Conservation (phyloP, 1,140 invertebrate genomes). For the Chelonus insularis region DNA sequence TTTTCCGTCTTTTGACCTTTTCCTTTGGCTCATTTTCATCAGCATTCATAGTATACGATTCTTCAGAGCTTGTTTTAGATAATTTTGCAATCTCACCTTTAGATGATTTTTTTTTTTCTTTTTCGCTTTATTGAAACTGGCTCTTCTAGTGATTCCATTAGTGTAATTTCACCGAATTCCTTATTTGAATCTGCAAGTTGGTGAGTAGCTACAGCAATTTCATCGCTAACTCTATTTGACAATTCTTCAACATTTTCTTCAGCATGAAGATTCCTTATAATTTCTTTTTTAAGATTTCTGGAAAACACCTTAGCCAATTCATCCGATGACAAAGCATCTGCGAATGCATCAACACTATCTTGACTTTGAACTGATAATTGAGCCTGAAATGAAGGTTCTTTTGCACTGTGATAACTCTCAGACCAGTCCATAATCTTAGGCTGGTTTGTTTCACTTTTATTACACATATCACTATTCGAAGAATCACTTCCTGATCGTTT, state of each 20-base stretch:
- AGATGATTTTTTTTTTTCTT: slow-evolving; percentile 36
- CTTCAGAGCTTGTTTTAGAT: slow-evolving; percentile 36
- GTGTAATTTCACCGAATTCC: not conserved
- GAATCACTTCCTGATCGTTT: slow-evolving; percentile 37
- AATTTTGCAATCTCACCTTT: slow-evolving; percentile 20
- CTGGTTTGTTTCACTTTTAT: slow-evolving; percentile 44
- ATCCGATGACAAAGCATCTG: slow-evolving; percentile 48
- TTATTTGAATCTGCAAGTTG: no score
- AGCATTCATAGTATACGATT: slow-evolving; percentile 31
- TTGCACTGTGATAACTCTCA: slow-evolving; percentile 55
- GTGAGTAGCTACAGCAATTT: no score
- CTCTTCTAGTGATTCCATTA: slow-evolving; percentile 16
- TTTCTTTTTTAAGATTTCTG: slow-evolving; percentile 12
- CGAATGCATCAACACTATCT: slow-evolving; percentile 50
- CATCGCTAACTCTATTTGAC: no score
- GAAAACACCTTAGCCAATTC: slow-evolving; percentile 13
- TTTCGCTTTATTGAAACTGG: slow-evolving; percentile 31
- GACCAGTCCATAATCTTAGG: slow-evolving; percentile 36
- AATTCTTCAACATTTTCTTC: no score
- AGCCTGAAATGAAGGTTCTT: slow-evolving; percentile 38
- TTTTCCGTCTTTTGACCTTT: slow-evolving; percentile 22
- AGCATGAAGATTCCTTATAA: slow-evolving; percentile 1
- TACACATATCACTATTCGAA: slow-evolving; percentile 46
- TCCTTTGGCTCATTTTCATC: slow-evolving; percentile 26
- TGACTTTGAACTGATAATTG: slow-evolving; percentile 35